Percentiles rank a stretch among this genome's conserved stretches.
Conservation (phyloP, 2,888 invertebrate genomes). For the Rhodophaea formosa region DNA sequence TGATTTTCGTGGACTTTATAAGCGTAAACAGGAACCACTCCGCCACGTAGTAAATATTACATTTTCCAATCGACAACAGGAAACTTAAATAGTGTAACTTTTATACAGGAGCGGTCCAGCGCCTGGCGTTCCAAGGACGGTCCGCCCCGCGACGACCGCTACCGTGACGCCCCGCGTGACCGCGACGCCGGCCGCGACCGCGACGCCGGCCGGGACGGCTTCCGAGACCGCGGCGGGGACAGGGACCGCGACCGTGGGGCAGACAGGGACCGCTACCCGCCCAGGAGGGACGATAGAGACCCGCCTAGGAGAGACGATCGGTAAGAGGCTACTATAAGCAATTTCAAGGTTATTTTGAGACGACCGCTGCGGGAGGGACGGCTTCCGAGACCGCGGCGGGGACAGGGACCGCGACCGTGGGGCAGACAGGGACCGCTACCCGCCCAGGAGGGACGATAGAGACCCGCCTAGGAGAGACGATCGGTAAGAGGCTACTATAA, state of each 20-base stretch:
- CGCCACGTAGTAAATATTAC: no score
- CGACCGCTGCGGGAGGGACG: constrained; percentile 39
- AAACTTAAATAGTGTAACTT: neutral
- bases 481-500: constrained; percentile 28
- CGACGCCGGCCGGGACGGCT: constrained; percentile 39
- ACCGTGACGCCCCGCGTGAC: constrained; percentile 47
- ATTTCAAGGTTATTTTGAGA: no score
- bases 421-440: constrained; percentile 41
- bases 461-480: constrained; percentile 60
- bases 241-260: constrained; percentile 36
- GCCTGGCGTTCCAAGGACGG: constrained; percentile 67
- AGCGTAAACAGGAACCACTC: no score
- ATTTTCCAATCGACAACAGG: neutral
- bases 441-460: constrained; percentile 48
- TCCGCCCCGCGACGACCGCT: constrained; percentile 51
- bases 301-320: constrained; percentile 60
- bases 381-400: constrained; percentile 35
- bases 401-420: constrained; percentile 40
- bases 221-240: constrained; percentile 37
- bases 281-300: constrained; percentile 51
- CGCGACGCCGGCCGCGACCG: constrained; percentile 31
- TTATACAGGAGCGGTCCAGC: constrained; percentile 61
- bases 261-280: constrained; percentile 41
- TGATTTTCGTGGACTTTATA: no score
- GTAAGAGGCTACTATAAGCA: constrained; percentile 4